Evolutionary conservation across 1,140 invertebrate genomes (phyloP).

Genomic region (Drosophila elegans): DNA sequence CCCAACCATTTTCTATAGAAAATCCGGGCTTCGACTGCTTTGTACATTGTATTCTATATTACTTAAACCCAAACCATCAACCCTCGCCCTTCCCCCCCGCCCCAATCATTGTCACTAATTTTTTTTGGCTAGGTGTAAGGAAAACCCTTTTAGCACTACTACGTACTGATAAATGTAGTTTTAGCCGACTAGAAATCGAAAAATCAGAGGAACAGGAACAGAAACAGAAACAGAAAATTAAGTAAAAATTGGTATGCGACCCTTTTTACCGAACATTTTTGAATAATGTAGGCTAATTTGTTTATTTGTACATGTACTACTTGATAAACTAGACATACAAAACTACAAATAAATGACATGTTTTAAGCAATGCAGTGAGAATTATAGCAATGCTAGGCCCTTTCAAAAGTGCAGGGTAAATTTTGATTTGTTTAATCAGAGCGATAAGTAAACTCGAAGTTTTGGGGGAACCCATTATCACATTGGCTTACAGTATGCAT

Average conservation of each 20-base stretch:
- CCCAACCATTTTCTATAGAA: neutral
- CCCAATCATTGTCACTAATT: slow-evolving; percentile 14
- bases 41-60: slow-evolving; percentile 54
- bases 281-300: slow-evolving; percentile 7
- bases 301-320: slow-evolving; percentile 18
- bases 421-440: no score
- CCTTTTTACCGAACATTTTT: slow-evolving; percentile 14
- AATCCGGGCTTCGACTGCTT: slow-evolving; percentile 61
- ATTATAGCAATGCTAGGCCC: neutral
- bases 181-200: slow-evolving; percentile 1
- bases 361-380: slow-evolving; percentile 45
- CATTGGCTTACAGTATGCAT: no score
- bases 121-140: slow-evolving; percentile 38
- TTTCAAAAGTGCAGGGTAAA: neutral
- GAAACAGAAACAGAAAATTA: neutral
- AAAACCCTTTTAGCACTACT: slow-evolving; percentile 11
- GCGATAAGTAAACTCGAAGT: no score
- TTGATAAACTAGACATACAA: slow-evolving; percentile 43
- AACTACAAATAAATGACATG: slow-evolving; percentile 51
- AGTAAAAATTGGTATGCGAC: slow-evolving; percentile 1
- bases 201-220: slow-evolving; percentile 2
- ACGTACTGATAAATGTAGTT: slow-evolving; percentile 41
- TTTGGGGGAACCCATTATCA: neutral
- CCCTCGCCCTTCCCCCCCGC: neutral
- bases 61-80: slow-evolving; percentile 1